Conservation (phyloP, 1,140 invertebrate species). For the Heliconius hermathena region DNA sequence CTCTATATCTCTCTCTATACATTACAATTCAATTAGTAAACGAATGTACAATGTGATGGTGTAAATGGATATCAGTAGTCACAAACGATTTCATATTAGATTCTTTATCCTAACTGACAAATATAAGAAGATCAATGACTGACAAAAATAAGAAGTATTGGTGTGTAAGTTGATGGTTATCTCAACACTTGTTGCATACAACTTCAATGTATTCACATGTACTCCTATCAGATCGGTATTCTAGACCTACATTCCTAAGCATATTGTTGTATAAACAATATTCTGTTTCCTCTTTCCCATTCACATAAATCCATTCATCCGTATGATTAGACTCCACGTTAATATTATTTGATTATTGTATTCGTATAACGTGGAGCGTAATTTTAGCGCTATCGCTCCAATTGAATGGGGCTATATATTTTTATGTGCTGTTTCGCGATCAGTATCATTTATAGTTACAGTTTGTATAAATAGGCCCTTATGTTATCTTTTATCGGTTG, state of each 20-base stretch:
- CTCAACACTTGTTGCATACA: constrained; percentile 7
- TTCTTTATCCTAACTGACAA: no score
- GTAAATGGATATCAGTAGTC: no score
- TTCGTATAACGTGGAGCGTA: constrained; percentile 48
- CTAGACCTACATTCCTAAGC: not conserved
- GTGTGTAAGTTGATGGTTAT: no score
- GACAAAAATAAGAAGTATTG: no score
- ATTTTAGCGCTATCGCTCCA: constrained; percentile 59
- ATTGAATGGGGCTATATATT: constrained; percentile 66
- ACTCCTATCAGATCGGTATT: not conserved
- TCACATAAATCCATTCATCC: constrained; percentile 24
- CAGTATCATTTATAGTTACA: constrained; percentile 68
- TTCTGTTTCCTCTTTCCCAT: constrained; percentile 5
- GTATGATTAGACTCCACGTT: constrained; percentile 34
- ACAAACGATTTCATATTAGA: no score
- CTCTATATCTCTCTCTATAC: no score
- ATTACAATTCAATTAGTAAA: no score
- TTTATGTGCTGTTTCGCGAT: constrained; percentile 67
- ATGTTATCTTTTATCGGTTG: constrained; percentile 61
- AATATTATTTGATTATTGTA: constrained; percentile 40
- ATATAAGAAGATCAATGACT: no score
- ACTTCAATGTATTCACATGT: constrained; percentile 6
- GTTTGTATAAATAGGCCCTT: constrained; percentile 64
- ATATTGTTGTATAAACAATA: not conserved
- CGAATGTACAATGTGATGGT: no score